Base-by-base conservation (phyloP, 2,113 vertebrate species). In the Cygnus buccinator region DNA sequence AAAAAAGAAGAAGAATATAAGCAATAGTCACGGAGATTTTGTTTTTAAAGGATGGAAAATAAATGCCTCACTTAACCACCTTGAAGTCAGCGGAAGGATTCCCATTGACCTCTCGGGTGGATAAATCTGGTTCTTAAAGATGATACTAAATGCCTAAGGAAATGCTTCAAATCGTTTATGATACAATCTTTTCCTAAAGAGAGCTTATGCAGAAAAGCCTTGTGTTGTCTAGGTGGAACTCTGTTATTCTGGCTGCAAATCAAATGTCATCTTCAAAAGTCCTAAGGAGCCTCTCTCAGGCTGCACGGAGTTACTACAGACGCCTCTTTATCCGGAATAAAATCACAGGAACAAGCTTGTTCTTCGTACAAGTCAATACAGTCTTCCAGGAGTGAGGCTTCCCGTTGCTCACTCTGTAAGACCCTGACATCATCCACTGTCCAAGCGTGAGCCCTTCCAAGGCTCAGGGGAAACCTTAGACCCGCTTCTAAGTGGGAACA, bases 371-470 rank as follows among this genome's bases (percentile, higher is more conserved):
- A 89, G 57, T 77, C 84, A 91, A 77, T 33, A 73, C 41, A 62
- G 90, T 90, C 95, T 97, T 96, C 97, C 81, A 98, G 98, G 95
- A 97, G 97, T 92, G 98, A 95, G 98, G 96, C 96, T 98, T 93
- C 37, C 48, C 37, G 96, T 87, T 94, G 97, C 97, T 97, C 96
- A 91, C 65, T 63, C 85, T 92, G 85, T 67, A 66, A 93, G 89
- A 75, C 55, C 50, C 85, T 67, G 84, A 82, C 77, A 84, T 81
- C 75, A 86, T 66, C 86, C 83, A 80, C 86, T 95, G 94, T 96
- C 95, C 96, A 96, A 94, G 95, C 48, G 31, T 48, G 84, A 97
- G 93, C 89, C 91, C 93, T 97, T 97, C 92, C 93, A 90, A 46
- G 26, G 81, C 88, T 93, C 96, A 86, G 92, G 94, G 93, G 71